Base-by-base conservation (phyloP, 2,113 vertebrate species). In the Rhodinocichla rosea region DNA sequence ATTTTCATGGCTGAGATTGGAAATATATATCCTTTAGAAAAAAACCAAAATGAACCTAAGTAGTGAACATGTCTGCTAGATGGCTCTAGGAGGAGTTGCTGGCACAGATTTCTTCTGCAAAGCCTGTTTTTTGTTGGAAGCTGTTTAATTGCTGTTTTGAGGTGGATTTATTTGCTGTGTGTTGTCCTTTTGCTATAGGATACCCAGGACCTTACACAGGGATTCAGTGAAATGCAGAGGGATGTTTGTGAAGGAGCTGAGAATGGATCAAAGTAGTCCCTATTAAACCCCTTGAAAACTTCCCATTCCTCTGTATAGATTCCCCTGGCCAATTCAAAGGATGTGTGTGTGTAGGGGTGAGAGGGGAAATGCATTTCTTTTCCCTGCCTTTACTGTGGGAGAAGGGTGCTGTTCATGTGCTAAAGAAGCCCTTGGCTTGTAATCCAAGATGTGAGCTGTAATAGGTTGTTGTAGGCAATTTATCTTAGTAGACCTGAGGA, bases 51-150 rank as follows among this genome's bases (percentile, higher is more conserved):
- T 23, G 3, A 56, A 47, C 40, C 17, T 5, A 30, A 60, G 39
- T 33, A 55, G 50, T 14, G 6, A 62, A 37, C 0, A 0, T 33
- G 26, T 32, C 50, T 77, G 13, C 33, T n/a, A 42, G n/a, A 35
- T 65, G 0, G 3, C 28, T 77, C 26, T 45, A 74, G 50, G 24
- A 91, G 15, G 8, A 47, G 60, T 24, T 62, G 12, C 20, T 89
- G 45, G 39, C 24, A 68, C 22, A 22, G 15, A 9, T 74, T 22
- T 77, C 32, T 85, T 55, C 42, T 62, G 33, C 30, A 68, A 75
- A 87, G 42, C 37, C 30, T 42, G 9, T 12, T 59, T 67, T 68
- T 30, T 69, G 26, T 23, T 87, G 56, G 23, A 45, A 74, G 16
- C 16, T 23, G 9, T 57, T 49, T 40, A 28, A 24, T 40, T 69